Evolutionary conservation across 1,140 invertebrate genomes (phyloP).

Genomic region (Cydia fagiglandana): DNA sequence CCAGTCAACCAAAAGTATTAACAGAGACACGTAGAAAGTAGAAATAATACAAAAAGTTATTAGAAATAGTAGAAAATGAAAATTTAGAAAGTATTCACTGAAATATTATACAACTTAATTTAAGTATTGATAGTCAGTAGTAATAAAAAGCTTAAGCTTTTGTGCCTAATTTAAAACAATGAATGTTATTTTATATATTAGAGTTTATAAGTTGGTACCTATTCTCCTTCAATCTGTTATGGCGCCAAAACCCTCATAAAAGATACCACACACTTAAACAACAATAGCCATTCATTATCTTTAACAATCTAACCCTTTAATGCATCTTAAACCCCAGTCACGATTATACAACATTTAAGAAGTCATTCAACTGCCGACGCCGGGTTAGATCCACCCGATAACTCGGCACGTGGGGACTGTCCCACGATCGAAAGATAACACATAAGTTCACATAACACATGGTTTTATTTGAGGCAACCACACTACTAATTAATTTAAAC

Average conservation of each 20-base stretch:
- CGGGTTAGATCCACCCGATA: conserved; percentile 3
- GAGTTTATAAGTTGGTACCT: too few relatives aligned
- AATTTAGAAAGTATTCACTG: too few relatives aligned
- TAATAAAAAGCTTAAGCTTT: too few relatives aligned
- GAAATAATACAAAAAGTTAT: too few relatives aligned
- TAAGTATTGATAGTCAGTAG: too few relatives aligned
- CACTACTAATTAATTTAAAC: background rate
- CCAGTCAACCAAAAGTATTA: too few relatives aligned
- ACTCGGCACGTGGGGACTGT: background rate
- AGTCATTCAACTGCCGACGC: background rate
- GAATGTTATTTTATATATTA: too few relatives aligned
- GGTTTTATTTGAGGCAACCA: background rate
- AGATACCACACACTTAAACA: background rate
- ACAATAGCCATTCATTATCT: background rate
- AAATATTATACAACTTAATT: too few relatives aligned
- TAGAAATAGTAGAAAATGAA: too few relatives aligned
- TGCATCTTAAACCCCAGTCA: conserved; percentile 2
- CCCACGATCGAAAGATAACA: conserved; percentile 8
- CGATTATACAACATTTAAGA: conserved; percentile 7
- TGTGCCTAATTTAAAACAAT: too few relatives aligned
- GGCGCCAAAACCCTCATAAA: background rate
- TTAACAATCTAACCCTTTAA: background rate
- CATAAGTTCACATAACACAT: background rate
- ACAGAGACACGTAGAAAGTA: too few relatives aligned
- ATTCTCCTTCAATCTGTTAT: too few relatives aligned